Evolutionary conservation across 2,888 invertebrate genomes (phyloP).

Genomic region (Argyresthia goedartella): DNA sequence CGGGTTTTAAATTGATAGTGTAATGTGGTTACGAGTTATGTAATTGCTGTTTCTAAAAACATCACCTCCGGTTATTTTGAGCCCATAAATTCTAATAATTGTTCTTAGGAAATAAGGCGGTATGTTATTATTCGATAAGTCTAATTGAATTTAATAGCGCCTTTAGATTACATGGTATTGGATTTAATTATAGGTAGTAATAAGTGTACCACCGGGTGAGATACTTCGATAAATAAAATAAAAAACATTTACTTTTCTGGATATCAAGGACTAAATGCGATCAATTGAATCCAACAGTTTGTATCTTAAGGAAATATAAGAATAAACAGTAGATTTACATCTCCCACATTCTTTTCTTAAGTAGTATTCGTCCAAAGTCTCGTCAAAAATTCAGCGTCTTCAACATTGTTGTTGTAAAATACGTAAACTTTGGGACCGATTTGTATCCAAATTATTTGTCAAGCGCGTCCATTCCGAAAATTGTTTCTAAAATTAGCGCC

Average conservation of each 20-base stretch:
- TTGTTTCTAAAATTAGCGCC: conserved; percentile 59
- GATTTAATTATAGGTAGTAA: neutral
- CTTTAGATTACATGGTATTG: neutral
- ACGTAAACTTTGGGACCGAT: conserved; percentile 45
- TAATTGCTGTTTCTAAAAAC: neutral
- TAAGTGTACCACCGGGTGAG: neutral
- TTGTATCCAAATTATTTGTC: conserved; percentile 62
- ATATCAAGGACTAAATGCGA: no score
- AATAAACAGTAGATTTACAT: conserved; percentile 4
- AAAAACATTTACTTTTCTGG: no score
- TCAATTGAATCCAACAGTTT: neutral
- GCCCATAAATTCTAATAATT: conserved; percentile 18
- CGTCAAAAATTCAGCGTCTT: conserved; percentile 21
- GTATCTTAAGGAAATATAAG: neutral
- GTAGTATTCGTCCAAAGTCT: conserved; percentile 3
- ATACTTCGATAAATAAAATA: no score
- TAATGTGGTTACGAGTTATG: no score
- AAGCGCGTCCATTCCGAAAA: conserved; percentile 53
- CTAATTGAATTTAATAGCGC: conserved; percentile 4
- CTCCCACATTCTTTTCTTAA: conserved; percentile 11
- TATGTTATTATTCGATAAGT: conserved; percentile 8
- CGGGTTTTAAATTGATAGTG: no score
- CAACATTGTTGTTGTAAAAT: conserved; percentile 29
- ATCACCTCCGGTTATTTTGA: neutral
- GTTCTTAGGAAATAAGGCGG: conserved; percentile 19